Evolutionary conservation across 2,888 invertebrate genomes (phyloP), one percentile per base, ranked within the genome.

Genomic region (Rhagonycha fulva): DNA sequence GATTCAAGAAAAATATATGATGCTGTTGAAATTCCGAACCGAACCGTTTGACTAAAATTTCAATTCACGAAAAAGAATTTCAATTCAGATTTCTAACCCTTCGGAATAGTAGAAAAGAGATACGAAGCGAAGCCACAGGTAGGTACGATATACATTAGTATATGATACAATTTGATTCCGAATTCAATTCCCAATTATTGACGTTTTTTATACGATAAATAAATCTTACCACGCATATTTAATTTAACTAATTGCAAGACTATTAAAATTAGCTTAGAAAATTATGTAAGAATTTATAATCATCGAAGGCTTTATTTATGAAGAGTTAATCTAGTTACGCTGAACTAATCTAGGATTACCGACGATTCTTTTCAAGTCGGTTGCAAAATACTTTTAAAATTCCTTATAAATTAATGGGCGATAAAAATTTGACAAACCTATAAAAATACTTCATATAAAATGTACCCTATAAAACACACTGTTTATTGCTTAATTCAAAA

Each of bases 381-480:
- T 66, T 66, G 63, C 24, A 24, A 66, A 66, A 66, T 47, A 47
- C 47, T 66, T 66, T 66, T 66, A 66, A 66, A 47, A 47, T 47
- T 47, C 47, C 47, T 47, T 47, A 66, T 66, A 66, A 66, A 66
- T 19, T 66, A 66, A 66, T 24, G 23, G 63, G 26, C 63, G 26
- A 66, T 66, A 66, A 66, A 66, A 66, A 66, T 66, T 66, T 66
- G 63, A 66, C 63, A 66, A 66, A 66, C 24, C 26, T 24, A 24
- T 66, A 24, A 24, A 24, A 66, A 23, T 47, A 47, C 47, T 47
- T 47, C 47, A 47, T 47, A 47, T 47, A 47, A 47, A 47, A 47
- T 47, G 47, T 47, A 47, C 12, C n/a, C n/a, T 47, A 47, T 47
- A 47, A 47, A 47, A 47, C 47, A 47, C 47, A 47, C 47, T 47